A percentile compares a stretch with the other conserved stretches of the same genome.
Evolutionary conservation across 2,113 vertebrate genomes (phyloP).

Genomic region (Ciconia stormi): DNA sequence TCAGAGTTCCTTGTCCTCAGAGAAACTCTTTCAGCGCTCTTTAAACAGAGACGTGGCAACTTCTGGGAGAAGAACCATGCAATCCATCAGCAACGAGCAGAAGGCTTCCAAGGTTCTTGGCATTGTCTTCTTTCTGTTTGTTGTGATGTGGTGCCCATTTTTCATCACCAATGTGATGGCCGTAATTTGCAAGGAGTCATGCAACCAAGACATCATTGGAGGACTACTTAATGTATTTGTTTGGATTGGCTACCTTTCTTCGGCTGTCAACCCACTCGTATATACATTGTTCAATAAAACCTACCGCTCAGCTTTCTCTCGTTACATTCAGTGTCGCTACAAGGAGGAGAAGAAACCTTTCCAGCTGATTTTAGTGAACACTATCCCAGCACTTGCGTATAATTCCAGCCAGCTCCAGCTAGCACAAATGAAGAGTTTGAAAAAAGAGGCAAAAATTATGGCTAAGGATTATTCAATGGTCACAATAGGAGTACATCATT

Average conservation of each 20-base stretch:
- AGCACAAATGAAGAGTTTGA: slow-evolving; percentile 72
- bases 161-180: slow-evolving; percentile 96
- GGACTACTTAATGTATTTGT: slow-evolving; percentile 92
- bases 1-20: slow-evolving; percentile 87
- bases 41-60: slow-evolving; percentile 76
- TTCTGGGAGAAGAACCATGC: slow-evolving; percentile 86
- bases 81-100: slow-evolving; percentile 95
- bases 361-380: slow-evolving; percentile 93
- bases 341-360: slow-evolving; percentile 87
- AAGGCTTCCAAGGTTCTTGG: slow-evolving; percentile 97
- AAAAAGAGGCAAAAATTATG: slow-evolving; percentile 69
- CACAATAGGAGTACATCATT: slow-evolving; percentile 58
- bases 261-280: slow-evolving; percentile 92
- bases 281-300: slow-evolving; percentile 96
- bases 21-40: slow-evolving; percentile 87
- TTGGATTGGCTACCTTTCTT: slow-evolving; percentile 97
- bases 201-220: slow-evolving; percentile 79
- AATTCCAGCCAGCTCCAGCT: slow-evolving; percentile 83
- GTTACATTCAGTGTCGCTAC: slow-evolving; percentile 91
- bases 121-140: slow-evolving; percentile 95
- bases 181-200: slow-evolving; percentile 84
- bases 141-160: slow-evolving; percentile 98
- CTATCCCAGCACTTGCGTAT: slow-evolving; percentile 89
- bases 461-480: slow-evolving; percentile 70
- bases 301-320: slow-evolving; percentile 88